phyloP scores from a whole-genome alignment of 2,797 vertebrate genomes.

The Mus minutoides region DNA sequence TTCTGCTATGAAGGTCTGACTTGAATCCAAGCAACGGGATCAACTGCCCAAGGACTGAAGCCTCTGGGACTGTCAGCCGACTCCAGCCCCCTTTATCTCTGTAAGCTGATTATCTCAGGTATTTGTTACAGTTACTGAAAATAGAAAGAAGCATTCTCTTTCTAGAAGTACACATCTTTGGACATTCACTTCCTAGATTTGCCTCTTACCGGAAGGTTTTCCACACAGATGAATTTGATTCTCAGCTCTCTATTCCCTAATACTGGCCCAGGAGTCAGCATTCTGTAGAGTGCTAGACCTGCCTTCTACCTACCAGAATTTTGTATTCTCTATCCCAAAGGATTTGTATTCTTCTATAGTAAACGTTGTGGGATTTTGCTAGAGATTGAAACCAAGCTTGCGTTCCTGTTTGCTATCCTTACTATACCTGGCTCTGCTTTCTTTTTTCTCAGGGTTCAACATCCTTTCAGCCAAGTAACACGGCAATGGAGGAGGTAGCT shows the following conservation, averaged over 20 bases:
- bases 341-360: neutral
- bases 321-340: neutral
- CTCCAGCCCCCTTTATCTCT: neutral
- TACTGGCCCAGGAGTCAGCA: neutral
- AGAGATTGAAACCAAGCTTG: slow-evolving; percentile 1
- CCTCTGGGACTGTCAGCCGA: neutral
- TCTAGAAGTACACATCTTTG: neutral
- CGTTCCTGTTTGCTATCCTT: neutral
- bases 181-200: neutral
- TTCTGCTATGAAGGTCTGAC: neutral
- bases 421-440: neutral
- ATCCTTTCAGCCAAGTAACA: neutral
- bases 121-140: neutral
- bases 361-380: neutral
- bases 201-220: neutral
- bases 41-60: neutral
- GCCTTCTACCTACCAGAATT: neutral
- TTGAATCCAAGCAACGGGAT: neutral
- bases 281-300: neutral
- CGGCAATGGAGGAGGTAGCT: neutral
- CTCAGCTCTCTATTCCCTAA: neutral
- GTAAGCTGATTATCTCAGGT: neutral
- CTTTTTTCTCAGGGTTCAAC: neutral
- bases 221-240: neutral
- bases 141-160: neutral